Base-by-base conservation (phyloP, 2,888 invertebrate genomes). In the Matsumyia berberina region DNA sequence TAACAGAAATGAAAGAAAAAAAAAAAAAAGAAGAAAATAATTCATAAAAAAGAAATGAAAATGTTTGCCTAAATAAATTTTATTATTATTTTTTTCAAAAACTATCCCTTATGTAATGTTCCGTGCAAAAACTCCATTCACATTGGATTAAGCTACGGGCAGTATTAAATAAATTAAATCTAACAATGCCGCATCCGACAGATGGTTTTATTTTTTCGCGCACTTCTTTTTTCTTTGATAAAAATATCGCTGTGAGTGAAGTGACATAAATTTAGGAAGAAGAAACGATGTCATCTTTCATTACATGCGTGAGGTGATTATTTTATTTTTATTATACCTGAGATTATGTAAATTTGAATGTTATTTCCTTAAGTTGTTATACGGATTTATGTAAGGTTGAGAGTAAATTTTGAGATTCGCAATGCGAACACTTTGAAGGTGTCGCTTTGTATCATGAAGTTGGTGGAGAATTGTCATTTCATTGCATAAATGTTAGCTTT, bases 101-200 rank as follows among this genome's bases (percentile, higher is more conserved):
- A 4, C 24, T 1, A 4, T 24, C 1, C 24, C 51, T 66, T 66
- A 66, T 39, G 66, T 19, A 66, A 66, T 29, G 37, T 7, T 51
- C 37, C n/a, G 17, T 29, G 51, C 37, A 29, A 66, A 66, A 51
- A 24, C 1, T 29, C 66, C 49, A 51, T 66, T 66, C 62, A 62
- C 7, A 46, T 33, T n/a, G 46, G 62, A 62, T 46, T 62, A 62
- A n/a, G 19, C 62, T 37, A 37, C 29, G 15, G 51, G 51, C 35
- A 37, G 37, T 24, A 37, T 66, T n/a, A 51, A 29, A 49, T 49
- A 62, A 42, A 44, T 49, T 35, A 12, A 37, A 37, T n/a, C 37
- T 11, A 51, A 51, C 39, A 66, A 66, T 51, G n/a, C 11, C 4
- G 49, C n/a, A 12, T 24, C 64, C 49, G 35, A 64, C 35, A 44